Percentiles rank a stretch among this genome's conserved stretches.
These are phyloP conservation scores for Coronaproctus castanopsis DNA, from an alignment of 2,888 invertebrate genomes.

Conservation along the genomic window DNA sequence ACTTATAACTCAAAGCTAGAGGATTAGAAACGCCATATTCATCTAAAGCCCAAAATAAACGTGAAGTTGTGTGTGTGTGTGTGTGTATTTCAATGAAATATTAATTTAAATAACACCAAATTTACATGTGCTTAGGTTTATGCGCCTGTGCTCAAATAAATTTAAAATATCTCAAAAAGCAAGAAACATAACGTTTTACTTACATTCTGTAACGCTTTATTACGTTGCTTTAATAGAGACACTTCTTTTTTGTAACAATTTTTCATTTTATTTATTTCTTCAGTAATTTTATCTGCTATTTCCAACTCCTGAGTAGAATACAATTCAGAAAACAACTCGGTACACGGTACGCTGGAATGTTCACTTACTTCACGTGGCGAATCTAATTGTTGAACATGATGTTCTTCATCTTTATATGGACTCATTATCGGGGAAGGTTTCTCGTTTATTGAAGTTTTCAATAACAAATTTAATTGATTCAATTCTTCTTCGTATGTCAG, in stretches of 20 bases:
- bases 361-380: background rate
- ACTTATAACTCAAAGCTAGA: too few relatives aligned
- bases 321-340: background rate
- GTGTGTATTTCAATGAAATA: too few relatives aligned
- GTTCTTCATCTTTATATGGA: background rate
- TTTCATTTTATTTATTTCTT: conserved; percentile 7
- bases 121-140: too few relatives aligned
- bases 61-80: too few relatives aligned
- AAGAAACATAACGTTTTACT: too few relatives aligned
- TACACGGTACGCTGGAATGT: background rate
- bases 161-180: too few relatives aligned
- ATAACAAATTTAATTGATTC: background rate
- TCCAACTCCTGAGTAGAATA: background rate
- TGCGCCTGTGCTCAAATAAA: too few relatives aligned
- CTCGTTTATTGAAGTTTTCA: too few relatives aligned
- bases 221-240: background rate
- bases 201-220: background rate
- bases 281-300: conserved; percentile 4
- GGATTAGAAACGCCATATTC: too few relatives aligned
- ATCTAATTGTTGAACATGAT: background rate
- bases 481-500: background rate
- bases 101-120: too few relatives aligned
- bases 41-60: too few relatives aligned
- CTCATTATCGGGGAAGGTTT: background rate
- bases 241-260: conserved; percentile 3